Base-by-base conservation (phyloP, 2,888 invertebrate genomes). In the Hypolimnas misippus region DNA sequence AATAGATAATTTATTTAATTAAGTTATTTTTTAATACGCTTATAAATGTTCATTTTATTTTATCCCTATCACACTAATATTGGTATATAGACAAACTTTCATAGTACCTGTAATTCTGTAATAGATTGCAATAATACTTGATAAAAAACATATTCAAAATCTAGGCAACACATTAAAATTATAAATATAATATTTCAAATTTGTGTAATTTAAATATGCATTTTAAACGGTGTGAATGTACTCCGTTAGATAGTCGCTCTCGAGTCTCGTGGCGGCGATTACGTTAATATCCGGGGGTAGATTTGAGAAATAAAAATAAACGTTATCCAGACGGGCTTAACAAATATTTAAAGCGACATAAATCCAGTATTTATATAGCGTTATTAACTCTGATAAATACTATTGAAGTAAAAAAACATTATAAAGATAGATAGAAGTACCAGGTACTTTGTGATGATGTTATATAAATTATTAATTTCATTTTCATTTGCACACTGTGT, bases 231-330 rank as follows among this genome's bases (percentile, higher is more conserved):
- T 82, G 79, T 81, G 66, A 84, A 62, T 33, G 57, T 59, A 54
- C 72, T 31, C 8, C 38, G 35, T 29, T 29, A 60, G 63, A 62
- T 71, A 71, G 71, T 69, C 70, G 76, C 81, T 76, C 81, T 82
- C 78, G 82, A 83, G 78, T 82, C 86, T 84, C 84, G 75, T 72
- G 83, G 78, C 77, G 73, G 78, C 83, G 79, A 85, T 89, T 87
- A 86, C 78, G 75, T 78, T 86, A 87, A 89, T 83, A 84, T 84
- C 74, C 78, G 73, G 76, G 83, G 87, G 84, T 81, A 78, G 80
- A 82, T 84, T 84, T 81, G 74, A 80, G 86, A n/a, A 85, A 84
- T 87, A 87, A 88, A 89, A 85, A 87, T 84, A 86, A 89, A 87
- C 82, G 85, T 79, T 82, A 76, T 77, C 73, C 77, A 74, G 77